Conservation (phyloP, 92 coral and sea anemone genomes). For the Umimayanthus kanabou region DNA sequence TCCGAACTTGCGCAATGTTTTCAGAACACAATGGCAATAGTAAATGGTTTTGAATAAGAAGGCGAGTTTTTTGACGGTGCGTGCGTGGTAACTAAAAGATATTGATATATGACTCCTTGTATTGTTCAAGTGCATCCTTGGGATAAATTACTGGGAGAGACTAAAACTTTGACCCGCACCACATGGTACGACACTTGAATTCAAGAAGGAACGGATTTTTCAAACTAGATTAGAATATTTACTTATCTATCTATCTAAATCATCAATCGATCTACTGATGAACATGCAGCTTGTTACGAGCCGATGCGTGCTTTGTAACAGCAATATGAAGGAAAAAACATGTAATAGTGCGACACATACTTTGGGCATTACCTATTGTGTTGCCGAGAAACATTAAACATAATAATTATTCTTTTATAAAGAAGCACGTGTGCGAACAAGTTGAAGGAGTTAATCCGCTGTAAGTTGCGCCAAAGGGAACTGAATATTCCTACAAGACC, state of each 20-base stretch:
- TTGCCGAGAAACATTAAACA: not conserved
- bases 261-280: not conserved
- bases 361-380: not conserved
- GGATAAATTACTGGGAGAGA: not conserved
- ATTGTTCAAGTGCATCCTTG: not conserved
- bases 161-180: not conserved
- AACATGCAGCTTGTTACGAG: not conserved
- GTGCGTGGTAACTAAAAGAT: not conserved
- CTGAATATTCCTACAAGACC: not conserved
- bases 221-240: too few relatives aligned
- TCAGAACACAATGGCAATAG: not conserved
- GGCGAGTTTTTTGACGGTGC: not conserved
- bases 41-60: not conserved
- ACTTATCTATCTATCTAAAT: too few relatives aligned
- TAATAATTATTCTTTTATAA: not conserved
- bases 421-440: not conserved
- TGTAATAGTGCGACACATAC: too few relatives aligned
- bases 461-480: not conserved
- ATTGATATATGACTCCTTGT: not conserved
- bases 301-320: not conserved
- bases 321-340: too few relatives aligned
- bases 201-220: too few relatives aligned
- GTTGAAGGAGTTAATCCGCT: not conserved
- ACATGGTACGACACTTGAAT: not conserved
- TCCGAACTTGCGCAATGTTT: not conserved